Conservation (phyloP, 2,888 invertebrate genomes). For the Osedax fenrisi region DNA sequence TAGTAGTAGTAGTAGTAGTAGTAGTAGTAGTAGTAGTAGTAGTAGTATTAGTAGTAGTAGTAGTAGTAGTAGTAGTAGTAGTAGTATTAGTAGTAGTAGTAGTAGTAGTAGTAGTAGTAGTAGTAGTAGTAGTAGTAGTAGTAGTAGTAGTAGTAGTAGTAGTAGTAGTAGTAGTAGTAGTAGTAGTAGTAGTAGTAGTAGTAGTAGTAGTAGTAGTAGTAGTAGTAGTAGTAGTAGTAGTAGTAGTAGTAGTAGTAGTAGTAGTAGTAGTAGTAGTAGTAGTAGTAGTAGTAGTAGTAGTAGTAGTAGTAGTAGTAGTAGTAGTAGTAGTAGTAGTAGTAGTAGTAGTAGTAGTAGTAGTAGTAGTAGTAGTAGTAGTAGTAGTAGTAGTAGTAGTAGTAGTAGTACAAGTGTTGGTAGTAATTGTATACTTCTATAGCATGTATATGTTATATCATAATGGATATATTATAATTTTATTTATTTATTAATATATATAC, state of each 20-base stretch:
- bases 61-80: too few species aligned
- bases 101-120: background rate
- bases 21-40: constrained; percentile 5
- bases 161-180: constrained; percentile 4
- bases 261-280: constrained; percentile 4
- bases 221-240: background rate
- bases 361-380: background rate
- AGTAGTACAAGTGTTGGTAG: background rate
- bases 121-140: constrained; percentile 2
- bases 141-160: background rate
- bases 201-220: background rate
- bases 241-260: constrained; percentile 4
- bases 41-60: too few species aligned
- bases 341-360: background rate
- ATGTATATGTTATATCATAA: too few species aligned
- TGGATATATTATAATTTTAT: too few species aligned
- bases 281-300: constrained; percentile 9
- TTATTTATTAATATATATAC: too few species aligned
- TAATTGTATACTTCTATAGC: too few species aligned
- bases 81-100: too few species aligned
- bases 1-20: constrained; percentile 3
- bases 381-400: constrained; percentile 16
- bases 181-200: background rate
- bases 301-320: constrained; percentile 4
- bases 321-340: constrained; percentile 2